These are phyloP conservation scores for Chelonoidis abingdonii DNA, from an alignment of 2,113 vertebrate genomes.

Conservation along the genomic window DNA sequence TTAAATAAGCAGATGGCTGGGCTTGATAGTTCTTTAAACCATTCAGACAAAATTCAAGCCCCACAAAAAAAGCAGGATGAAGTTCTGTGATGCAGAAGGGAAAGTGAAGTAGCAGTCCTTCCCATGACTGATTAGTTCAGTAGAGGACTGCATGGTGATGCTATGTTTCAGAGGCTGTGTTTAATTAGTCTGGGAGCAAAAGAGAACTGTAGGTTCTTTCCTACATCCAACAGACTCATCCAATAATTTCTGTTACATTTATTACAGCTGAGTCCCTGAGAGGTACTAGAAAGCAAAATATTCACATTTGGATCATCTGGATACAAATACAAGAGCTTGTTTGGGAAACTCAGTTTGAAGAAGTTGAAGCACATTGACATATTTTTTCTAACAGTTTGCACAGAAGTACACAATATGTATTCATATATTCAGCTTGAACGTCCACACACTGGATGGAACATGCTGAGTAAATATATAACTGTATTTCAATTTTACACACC, in stretches of 20 bases:
- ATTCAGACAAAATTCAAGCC: not conserved
- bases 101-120: not conserved
- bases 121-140: not conserved
- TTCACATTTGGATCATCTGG: slow-evolving; percentile 60
- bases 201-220: slow-evolving; percentile 13
- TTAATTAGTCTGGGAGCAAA: slow-evolving; percentile 40
- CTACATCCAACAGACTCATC: slow-evolving; percentile 45
- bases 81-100: not conserved
- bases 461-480: slow-evolving; percentile 7
- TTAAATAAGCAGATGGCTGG: not conserved
- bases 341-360: slow-evolving; percentile 39
- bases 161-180: not conserved
- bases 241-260: slow-evolving; percentile 58
- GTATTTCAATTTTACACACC: not conserved
- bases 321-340: slow-evolving; percentile 50
- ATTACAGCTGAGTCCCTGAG: slow-evolving; percentile 45
- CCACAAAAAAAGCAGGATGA: accelerated
- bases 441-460: not conserved
- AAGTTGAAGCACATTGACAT: not conserved
- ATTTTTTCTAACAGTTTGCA: not conserved
- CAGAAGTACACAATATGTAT: not conserved
- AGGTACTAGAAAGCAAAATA: slow-evolving; percentile 48
- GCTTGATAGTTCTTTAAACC: not conserved
- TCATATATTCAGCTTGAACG: not conserved
- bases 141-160: not conserved